Base-by-base conservation (phyloP, 1,140 invertebrate species). In the Tribolium madens region DNA sequence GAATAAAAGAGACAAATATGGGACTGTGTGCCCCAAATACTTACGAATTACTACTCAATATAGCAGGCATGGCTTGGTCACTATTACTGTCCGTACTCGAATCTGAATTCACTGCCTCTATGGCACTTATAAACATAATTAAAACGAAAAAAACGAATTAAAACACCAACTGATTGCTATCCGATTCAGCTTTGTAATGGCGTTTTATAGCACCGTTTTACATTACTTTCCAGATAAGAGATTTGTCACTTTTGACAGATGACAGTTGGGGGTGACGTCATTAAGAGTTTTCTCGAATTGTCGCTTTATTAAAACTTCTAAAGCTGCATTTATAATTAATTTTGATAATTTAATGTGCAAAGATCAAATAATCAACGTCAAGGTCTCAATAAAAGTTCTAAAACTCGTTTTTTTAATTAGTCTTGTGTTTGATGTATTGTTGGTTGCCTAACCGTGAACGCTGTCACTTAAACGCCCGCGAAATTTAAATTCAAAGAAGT, bases 51-150 rank as follows among this genome's bases (percentile, higher is more conserved):
- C 77, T 80, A 79, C 78, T 84, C 70, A 84, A 81, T 77, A 84
- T 79, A 71, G 81, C 82, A 60, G 82, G 83, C 82, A 84, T 84
- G 68, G 76, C 79, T 82, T 82, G 76, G 53, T 75, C n/a, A 77
- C 77, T 77, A 72, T 75, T 73, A 79, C 68, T 76, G 68, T 79
- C 77, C 64, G 75, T 75, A 81, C 75, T 83, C 69, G 73, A 79
- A 76, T 78, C 74, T 60, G 31, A 81, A 82, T 76, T 83, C 73
- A 83, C 70, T 52, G 76, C 73, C 76, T 84, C 79, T 53, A 75
- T 73, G 69, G 77, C 80, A 84, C 79, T 84, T 78, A 83, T 80
- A 79, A 83, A 82, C 83, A 84, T 84, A 83, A 81, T 81, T 83
- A 83, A 82, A 78, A 77, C 26, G 64, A 81, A 81, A 78, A 76